phyloP scores from a whole-genome alignment of 2,113 vertebrate genomes.

The Carettochelys insculpta region DNA sequence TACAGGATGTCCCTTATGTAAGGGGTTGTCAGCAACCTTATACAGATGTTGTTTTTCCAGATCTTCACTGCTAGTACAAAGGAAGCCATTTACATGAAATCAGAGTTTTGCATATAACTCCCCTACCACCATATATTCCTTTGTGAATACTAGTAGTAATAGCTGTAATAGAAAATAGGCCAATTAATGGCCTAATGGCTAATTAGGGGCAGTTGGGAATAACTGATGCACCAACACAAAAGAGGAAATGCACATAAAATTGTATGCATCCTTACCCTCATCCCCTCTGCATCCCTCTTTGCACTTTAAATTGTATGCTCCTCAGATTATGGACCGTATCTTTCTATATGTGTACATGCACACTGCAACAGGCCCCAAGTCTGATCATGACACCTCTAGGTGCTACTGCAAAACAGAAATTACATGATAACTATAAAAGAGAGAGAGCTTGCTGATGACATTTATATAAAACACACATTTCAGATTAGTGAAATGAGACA shows the following conservation, averaged over 20 bases:
- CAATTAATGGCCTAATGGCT: not conserved
- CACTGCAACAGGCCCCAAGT: not conserved
- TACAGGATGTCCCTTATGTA: not conserved
- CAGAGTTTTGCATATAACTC: not conserved
- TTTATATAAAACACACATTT: not conserved
- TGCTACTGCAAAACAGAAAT: not conserved
- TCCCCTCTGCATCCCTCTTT: not conserved
- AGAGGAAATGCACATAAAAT: not conserved
- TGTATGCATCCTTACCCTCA: not conserved
- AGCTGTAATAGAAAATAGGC: not conserved
- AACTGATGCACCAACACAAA: not conserved
- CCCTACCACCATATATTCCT: not conserved
- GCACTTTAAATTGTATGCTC: not conserved
- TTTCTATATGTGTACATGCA: not conserved
- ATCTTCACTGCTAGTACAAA: conserved; percentile 1
- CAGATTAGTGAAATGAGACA: not conserved
- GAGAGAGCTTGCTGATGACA: not conserved
- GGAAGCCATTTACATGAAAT: not conserved
- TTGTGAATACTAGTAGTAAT: not conserved
- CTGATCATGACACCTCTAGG: not conserved
- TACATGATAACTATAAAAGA: not conserved
- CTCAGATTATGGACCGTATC: not conserved
- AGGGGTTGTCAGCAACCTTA: not conserved
- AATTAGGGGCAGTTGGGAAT: not conserved
- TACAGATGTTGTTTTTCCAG: conserved; percentile 8